Base-by-base conservation (phyloP, 92 coral and sea anemone species). In the Bergia sp. region DNA sequence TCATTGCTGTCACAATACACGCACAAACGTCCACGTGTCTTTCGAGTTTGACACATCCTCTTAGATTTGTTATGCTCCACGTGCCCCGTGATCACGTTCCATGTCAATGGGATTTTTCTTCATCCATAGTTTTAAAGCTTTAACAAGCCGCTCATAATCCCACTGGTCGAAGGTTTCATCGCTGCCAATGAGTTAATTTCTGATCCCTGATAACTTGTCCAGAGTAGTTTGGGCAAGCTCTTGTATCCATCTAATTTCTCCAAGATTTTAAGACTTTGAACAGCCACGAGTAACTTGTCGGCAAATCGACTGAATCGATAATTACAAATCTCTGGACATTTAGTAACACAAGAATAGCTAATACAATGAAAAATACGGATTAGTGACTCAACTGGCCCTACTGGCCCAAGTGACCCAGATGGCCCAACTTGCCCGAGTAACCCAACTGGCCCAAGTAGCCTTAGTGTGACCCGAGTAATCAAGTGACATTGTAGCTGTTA, bases 221-320 rank as follows among this genome's bases (percentile, higher is more conserved):
- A 69, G 74, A 69, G 74, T 69, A 23, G 74, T 69, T 69, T 69
- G 74, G 74, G 74, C 74, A 1, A 69, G 74, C 37, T 69, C 23
- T n/a, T 69, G 74, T n/a, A 69, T 69, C 37, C 74, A 13, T 18
- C 73, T 67, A 13, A 67, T 5, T 67, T 67, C 16, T 21, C 73
- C 73, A 67, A 67, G n/a, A 20, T 67, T 67, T 67, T 67, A 5
- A 67, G 73, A 15, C 73, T 20, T 67, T 69, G 74, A 7, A 69
- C 74, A 0, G 74, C 74, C 18, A 69, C 10, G 37, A 69, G 7
- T 16, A 69, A n/a, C 36, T 69, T 69, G 37, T 69, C 74, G 37
- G 74, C 74, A 3, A 69, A 69, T 55, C 29, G 29, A 29, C 29
- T 29, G 29, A 29, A 29, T 29, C 29, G 29, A 29, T 29, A 29